Percentiles rank a stretch among this genome's conserved stretches.
Evolutionary conservation across 2,797 vertebrate species (phyloP).

Genomic region (Anguilla anguilla): DNA sequence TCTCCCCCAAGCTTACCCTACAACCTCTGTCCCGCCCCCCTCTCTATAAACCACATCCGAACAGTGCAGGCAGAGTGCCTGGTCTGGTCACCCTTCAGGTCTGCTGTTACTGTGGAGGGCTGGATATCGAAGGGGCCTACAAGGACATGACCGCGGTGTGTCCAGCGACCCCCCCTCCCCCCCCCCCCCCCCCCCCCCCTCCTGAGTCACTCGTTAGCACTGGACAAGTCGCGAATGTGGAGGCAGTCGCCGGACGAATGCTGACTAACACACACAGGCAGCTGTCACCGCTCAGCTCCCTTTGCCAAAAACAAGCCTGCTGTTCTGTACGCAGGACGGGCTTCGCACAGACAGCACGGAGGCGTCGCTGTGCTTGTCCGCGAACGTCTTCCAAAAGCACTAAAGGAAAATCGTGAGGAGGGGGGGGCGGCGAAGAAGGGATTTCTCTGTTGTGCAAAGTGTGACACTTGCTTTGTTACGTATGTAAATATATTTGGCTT

Average conservation of each 20-base stretch:
- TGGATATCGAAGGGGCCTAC: neutral
- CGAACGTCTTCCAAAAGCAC: conserved; percentile 23
- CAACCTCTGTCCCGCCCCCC: neutral
- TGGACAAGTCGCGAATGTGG: neutral
- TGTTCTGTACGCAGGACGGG: neutral
- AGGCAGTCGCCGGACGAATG: neutral
- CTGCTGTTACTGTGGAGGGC: conserved; percentile 2
- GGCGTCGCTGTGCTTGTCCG: neutral
- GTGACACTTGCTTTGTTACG: conserved; percentile 60
- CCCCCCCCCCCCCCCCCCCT: neutral
- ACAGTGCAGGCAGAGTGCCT: conserved; percentile 25
- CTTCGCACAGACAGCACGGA: neutral
- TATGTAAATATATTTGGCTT: conserved; percentile 78
- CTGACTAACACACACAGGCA: neutral
- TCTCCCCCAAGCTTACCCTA: neutral
- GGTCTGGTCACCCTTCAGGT: neutral
- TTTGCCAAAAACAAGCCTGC: conserved; percentile 9
- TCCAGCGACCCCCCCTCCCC: neutral
- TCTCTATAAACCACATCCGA: conserved; percentile 10
- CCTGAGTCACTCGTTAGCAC: neutral
- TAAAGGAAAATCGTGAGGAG: conserved; percentile 39
- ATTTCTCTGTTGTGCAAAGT: conserved; percentile 48
- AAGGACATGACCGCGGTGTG: neutral
- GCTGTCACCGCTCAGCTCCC: conserved; percentile 4
- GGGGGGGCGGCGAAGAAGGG: conserved; percentile 28